Base-by-base conservation (phyloP, 2,888 invertebrate species). In the Ypsolopha sequella region DNA sequence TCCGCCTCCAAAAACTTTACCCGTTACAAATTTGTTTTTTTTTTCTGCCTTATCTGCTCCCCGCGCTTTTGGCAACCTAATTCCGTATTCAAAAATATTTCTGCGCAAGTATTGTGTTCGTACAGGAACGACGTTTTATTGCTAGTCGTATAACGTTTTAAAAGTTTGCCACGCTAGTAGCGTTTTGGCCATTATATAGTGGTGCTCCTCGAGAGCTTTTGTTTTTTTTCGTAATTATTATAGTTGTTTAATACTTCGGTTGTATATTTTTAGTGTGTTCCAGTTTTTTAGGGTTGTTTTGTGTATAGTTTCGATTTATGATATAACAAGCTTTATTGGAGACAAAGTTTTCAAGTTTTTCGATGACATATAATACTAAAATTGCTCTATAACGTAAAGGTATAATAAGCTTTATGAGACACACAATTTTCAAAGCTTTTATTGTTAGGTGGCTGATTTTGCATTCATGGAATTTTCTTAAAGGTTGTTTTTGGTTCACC, bases 21-120 rank as follows among this genome's bases (percentile, higher is more conserved):
- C 86, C 86, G 85, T 85, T 84, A 85, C 85, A 85, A 86, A 85
- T 86, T 86, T 84, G 85, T 86, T 86, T 86, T 85, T 81, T 67
- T 85, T 84, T 81, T 64, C 70, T 78, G 81, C 84, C 82, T 82
- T 86, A 84, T 85, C 84, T 85, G 82, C 79, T 75, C 78, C 84
- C 81, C 82, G 82, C 82, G 76, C 76, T 78, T 84, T 85, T 81
- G 82, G 76, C 82, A 79, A 85, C 86, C 86, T 86, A 86, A 86
- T 86, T 86, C 84, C 76, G 86, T 86, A 86, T 86, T 86, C 86
- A 86, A 86, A 86, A 86, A 86, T 86, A 85, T 86, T 84, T 85
- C 80, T 79, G 80, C 85, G 76, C 50, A 41, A 84, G 85, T 85
- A 85, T 86, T 85, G 86, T 86, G 76, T 75, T 80, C 76, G 84